Percentiles rank a stretch among this genome's conserved stretches.
These are phyloP conservation scores for Polia nebulosa DNA, from an alignment of 2,888 invertebrate species.

Conservation along the genomic window DNA sequence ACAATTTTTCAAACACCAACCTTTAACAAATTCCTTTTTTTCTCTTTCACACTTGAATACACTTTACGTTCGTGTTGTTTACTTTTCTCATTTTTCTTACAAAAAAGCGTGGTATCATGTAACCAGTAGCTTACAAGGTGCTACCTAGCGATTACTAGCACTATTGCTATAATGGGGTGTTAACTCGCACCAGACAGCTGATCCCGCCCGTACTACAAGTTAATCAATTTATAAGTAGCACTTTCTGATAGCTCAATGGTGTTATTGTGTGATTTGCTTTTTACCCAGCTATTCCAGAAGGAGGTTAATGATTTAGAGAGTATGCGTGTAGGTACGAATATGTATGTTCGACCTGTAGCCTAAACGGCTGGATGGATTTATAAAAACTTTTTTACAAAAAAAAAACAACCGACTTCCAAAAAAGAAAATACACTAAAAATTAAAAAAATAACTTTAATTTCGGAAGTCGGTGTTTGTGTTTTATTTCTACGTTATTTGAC, in stretches of 20 bases:
- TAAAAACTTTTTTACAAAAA: too few species aligned
- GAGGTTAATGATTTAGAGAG: too few species aligned
- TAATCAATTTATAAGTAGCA: conserved; percentile 61
- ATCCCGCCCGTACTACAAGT: conserved; percentile 62
- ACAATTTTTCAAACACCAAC: conserved; percentile 9
- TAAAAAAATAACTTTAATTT: too few species aligned
- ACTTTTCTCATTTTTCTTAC: conserved; percentile 1
- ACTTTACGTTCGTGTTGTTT: not conserved
- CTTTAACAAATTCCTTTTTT: conserved; percentile 13
- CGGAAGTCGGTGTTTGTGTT: too few species aligned
- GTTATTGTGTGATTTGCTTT: conserved; percentile 16
- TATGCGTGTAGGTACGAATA: too few species aligned
- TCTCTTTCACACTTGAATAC: conserved; percentile 1
- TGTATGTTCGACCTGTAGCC: too few species aligned
- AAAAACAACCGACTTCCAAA: too few species aligned
- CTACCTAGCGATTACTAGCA: conserved; percentile 73
- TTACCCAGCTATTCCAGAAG: too few species aligned
- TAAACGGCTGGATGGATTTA: too few species aligned
- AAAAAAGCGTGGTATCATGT: conserved; percentile 66
- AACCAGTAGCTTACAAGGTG: conserved; percentile 63
- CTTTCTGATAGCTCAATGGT: conserved; percentile 34
- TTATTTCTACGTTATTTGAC: too few species aligned
- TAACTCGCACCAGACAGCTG: conserved; percentile 84
- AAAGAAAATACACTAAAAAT: too few species aligned
- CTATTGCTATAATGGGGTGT: conserved; percentile 79